Percentiles rank a stretch among this genome's conserved stretches.
Conservation (phyloP, 2,888 invertebrate genomes). For the Lobophora halterata region DNA sequence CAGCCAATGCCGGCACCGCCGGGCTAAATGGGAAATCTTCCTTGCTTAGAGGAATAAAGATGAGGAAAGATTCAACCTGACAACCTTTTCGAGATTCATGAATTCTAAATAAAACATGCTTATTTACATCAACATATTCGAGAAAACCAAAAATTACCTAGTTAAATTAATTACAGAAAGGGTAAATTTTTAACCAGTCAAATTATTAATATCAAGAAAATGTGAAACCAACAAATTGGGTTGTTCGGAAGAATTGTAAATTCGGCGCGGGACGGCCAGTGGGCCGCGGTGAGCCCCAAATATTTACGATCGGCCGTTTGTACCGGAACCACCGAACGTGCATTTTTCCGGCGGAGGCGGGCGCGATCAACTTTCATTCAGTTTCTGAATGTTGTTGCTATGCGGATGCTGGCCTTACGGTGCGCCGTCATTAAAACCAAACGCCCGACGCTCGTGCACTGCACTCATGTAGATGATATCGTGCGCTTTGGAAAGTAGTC, state of each 20-base stretch:
- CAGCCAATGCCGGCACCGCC: no score
- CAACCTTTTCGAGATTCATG: conserved; percentile 54
- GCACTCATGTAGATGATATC: conserved; percentile 75
- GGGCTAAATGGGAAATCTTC: conserved; percentile 38
- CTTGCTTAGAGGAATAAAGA: conserved; percentile 42
- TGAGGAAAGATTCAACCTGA: conserved; percentile 44
- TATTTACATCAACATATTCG: conserved; percentile 47
- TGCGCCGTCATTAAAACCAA: conserved; percentile 69
- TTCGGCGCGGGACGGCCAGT: conserved; percentile 19
- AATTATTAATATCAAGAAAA: conserved; percentile 34
- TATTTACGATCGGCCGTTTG: conserved; percentile 52
- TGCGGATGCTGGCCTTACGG: conserved; percentile 72
- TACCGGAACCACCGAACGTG: conserved; percentile 56
- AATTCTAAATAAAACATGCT: conserved; percentile 56
- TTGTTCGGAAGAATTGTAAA: conserved; percentile 34
- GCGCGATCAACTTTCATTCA: conserved; percentile 76
- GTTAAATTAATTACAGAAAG: conserved; percentile 48
- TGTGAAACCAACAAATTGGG: conserved; percentile 36
- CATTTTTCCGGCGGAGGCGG: conserved; percentile 50
- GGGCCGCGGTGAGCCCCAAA: conserved; percentile 46
- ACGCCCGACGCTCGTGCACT: conserved; percentile 67
- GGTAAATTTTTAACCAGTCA: conserved; percentile 34
- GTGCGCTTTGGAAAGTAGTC: conserved; percentile 72
- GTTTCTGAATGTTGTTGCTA: conserved; percentile 75
- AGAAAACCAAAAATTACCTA: conserved; percentile 51